Evolutionary conservation across 2,888 invertebrate species (phyloP).

Genomic region (Maniola hyperantus): DNA sequence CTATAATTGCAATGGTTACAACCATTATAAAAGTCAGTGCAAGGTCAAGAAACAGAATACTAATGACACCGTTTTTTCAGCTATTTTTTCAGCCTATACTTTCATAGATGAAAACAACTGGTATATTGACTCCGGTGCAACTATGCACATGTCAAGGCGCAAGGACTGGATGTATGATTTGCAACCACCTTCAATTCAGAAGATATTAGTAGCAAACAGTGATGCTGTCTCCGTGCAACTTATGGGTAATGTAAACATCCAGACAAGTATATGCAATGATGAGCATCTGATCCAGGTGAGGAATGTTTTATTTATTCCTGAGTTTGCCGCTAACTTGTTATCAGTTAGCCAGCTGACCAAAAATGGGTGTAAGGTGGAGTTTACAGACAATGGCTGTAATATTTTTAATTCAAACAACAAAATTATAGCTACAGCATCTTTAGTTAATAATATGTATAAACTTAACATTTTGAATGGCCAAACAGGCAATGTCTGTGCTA

Average conservation of each 20-base stretch:
- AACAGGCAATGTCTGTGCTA: constrained; percentile 26
- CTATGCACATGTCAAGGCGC: not conserved
- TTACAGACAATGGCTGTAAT: too few relatives aligned
- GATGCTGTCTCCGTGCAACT: not conserved
- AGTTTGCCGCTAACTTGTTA: not conserved
- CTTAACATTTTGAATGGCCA: constrained; percentile 28
- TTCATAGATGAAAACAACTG: not conserved
- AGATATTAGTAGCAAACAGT: not conserved
- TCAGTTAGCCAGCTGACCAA: not conserved
- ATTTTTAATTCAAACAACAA: not conserved
- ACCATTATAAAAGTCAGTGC: not conserved
- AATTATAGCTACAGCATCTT: constrained; percentile 33
- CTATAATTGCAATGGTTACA: not conserved
- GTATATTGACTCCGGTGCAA: constrained; percentile 3
- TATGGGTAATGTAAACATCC: not conserved
- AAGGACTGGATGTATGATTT: not conserved
- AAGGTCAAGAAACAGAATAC: not conserved
- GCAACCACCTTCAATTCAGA: not conserved
- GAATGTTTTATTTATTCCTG: constrained; percentile 7
- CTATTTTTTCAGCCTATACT: not conserved
- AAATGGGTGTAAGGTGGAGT: constrained; percentile 30
- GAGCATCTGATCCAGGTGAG: not conserved
- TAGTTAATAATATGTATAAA: constrained; percentile 38
- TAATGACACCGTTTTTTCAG: not conserved
- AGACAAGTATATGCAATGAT: not conserved